Evolutionary conservation across 2,888 invertebrate genomes (phyloP).

Genomic region (Plagodis dolabraria): DNA sequence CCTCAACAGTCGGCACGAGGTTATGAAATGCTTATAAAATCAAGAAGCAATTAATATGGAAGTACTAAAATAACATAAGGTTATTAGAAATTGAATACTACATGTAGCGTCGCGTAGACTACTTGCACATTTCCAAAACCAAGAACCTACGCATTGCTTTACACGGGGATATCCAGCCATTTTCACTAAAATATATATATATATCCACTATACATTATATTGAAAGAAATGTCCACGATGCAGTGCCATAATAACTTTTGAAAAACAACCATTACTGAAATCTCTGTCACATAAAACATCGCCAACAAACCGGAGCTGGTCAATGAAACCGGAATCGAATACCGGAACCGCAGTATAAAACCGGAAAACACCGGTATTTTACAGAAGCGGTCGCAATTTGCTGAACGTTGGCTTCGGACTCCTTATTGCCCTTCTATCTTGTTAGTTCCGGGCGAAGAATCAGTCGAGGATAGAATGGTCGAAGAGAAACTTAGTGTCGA

Average conservation of each 20-base stretch:
- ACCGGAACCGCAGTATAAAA: slow-evolving; percentile 29
- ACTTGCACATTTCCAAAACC: no score
- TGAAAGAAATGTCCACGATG: neutral
- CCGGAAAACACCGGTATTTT: slow-evolving; percentile 32
- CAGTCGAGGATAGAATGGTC: slow-evolving; percentile 11
- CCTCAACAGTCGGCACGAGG: no score
- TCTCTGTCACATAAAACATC: slow-evolving; percentile 16
- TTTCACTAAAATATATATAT: no score
- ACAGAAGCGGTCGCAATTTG: slow-evolving; percentile 30
- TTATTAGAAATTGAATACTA: no score
- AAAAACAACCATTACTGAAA: slow-evolving; percentile 16
- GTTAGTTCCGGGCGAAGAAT: slow-evolving; percentile 25
- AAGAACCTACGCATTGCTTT: no score
- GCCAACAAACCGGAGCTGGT: slow-evolving; percentile 23
- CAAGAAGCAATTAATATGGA: no score
- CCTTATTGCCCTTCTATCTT: slow-evolving; percentile 28
- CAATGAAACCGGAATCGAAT: slow-evolving; percentile 28
- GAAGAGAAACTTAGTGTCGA: slow-evolving; percentile 8
- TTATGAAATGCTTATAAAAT: no score
- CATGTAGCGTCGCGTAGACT: no score
- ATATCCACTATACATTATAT: no score
- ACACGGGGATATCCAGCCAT: no score
- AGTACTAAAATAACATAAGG: no score
- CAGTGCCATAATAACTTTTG: slow-evolving; percentile 6
- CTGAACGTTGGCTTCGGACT: slow-evolving; percentile 23